Evolutionary conservation across 2,797 vertebrate genomes (phyloP).

Genomic region (Trachops cirrhosus): DNA sequence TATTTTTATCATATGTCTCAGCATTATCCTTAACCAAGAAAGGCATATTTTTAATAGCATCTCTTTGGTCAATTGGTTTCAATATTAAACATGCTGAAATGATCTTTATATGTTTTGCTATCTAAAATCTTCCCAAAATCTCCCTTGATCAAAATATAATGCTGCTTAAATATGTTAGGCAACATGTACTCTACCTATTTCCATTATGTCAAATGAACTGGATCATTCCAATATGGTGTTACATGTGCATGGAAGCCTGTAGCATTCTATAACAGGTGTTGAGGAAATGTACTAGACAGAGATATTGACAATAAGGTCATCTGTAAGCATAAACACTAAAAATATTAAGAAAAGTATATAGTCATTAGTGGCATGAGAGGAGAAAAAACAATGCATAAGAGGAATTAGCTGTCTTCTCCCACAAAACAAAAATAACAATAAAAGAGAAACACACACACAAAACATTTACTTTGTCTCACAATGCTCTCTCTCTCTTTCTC

Average conservation of each 20-base stretch:
- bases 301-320: conserved; percentile 81
- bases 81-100: conserved; percentile 75
- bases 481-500: background rate
- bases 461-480: background rate
- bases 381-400: background rate
- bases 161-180: conserved; percentile 72
- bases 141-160: conserved; percentile 62
- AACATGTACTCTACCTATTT: conserved; percentile 83
- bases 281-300: conserved; percentile 71
- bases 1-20: conserved; percentile 58
- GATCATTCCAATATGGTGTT: conserved; percentile 93
- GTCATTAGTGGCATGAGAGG: background rate
- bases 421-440: background rate
- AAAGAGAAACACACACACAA: background rate
- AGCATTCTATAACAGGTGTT: conserved; percentile 89
- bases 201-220: conserved; percentile 89
- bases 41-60: conserved; percentile 52
- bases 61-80: conserved; percentile 76
- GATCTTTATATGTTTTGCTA: conserved; percentile 52
- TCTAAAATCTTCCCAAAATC: conserved; percentile 38
- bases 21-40: conserved; percentile 65
- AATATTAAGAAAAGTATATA: conserved; percentile 58
- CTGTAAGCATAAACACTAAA: conserved; percentile 63
- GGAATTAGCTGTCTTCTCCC: background rate
- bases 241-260: conserved; percentile 88